Evolutionary conservation across 1,140 invertebrate genomes (phyloP).

Genomic region (Pseudachorutes palmiensis): DNA sequence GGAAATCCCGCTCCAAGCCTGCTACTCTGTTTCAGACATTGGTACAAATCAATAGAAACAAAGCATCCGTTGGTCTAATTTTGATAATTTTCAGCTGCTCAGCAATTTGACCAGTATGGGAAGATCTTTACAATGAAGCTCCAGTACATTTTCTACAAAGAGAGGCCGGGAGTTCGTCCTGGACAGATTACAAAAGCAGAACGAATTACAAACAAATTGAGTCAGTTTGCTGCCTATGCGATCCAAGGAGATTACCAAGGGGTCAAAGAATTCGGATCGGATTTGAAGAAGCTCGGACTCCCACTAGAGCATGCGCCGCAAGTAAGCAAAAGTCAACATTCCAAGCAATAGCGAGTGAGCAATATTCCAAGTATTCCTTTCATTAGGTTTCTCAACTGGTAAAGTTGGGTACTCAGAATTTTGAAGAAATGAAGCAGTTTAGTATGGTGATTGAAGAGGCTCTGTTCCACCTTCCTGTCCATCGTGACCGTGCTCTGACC

Average conservation of each 20-base stretch:
- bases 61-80: background rate
- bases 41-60: constrained; percentile 40
- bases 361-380: no score
- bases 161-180: constrained; percentile 88
- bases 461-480: constrained; percentile 70
- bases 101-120: constrained; percentile 95
- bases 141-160: constrained; percentile 97
- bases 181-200: constrained; percentile 92
- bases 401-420: constrained; percentile 84
- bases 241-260: constrained; percentile 87
- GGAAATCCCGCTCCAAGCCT: constrained; percentile 83
- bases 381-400: constrained; percentile 82
- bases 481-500: constrained; percentile 77
- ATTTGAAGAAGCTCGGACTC: constrained; percentile 82
- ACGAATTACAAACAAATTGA: constrained; percentile 78
- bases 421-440: constrained; percentile 85
- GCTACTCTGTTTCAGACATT: constrained; percentile 84
- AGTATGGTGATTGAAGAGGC: constrained; percentile 80
- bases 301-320: constrained; percentile 96
- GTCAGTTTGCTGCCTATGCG: constrained; percentile 88
- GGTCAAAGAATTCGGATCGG: constrained; percentile 83
- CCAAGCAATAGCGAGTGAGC: no score
- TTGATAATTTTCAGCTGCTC: constrained; percentile 54
- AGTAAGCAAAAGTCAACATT: constrained; percentile 49
- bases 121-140: constrained; percentile 99